phyloP scores from a whole-genome alignment of 2,797 vertebrate species.

The Aphelocoma californica region DNA sequence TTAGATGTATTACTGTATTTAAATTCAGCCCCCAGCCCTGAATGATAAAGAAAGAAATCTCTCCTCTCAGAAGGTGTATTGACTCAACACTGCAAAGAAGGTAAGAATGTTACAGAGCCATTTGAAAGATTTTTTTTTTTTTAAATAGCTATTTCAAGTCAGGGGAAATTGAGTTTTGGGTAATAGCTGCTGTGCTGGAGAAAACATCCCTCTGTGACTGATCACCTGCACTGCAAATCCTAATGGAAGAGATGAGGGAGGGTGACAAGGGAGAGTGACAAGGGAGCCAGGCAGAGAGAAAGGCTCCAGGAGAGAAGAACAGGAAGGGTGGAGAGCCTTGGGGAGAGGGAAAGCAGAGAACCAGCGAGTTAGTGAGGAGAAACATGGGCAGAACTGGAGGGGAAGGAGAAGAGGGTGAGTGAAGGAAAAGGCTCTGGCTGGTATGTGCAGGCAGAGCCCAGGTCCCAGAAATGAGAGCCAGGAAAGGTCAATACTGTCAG shows the following conservation, averaged over 20 bases:
- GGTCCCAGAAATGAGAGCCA: neutral
- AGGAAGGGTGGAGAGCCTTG: neutral
- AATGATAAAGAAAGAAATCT: conserved; percentile 52
- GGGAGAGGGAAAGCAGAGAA: conserved; percentile 55
- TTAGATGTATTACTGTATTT: conserved; percentile 55
- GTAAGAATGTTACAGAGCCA: conserved; percentile 38
- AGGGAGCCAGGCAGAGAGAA: neutral
- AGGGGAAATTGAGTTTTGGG: conserved; percentile 56
- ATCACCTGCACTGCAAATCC: conserved; percentile 67
- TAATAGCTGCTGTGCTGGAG: conserved; percentile 45
- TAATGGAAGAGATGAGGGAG: conserved; percentile 49
- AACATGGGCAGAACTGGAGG: neutral
- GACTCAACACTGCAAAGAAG: conserved; percentile 19
- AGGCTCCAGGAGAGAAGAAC: neutral
- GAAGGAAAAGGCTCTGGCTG: neutral
- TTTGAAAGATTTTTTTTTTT: neutral
- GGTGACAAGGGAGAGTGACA: conserved; percentile 12
- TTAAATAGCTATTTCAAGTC: conserved; percentile 30
- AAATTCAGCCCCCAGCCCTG: conserved; percentile 52
- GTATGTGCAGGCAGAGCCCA: neutral
- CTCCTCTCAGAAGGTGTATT: conserved; percentile 23
- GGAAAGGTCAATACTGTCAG: conserved; percentile 26
- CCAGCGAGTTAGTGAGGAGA: neutral
- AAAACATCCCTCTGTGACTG: conserved; percentile 51
- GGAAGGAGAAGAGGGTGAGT: conserved; percentile 33